Conservation (phyloP, 2,797 vertebrate species). For the Sebastes melanostomus region DNA sequence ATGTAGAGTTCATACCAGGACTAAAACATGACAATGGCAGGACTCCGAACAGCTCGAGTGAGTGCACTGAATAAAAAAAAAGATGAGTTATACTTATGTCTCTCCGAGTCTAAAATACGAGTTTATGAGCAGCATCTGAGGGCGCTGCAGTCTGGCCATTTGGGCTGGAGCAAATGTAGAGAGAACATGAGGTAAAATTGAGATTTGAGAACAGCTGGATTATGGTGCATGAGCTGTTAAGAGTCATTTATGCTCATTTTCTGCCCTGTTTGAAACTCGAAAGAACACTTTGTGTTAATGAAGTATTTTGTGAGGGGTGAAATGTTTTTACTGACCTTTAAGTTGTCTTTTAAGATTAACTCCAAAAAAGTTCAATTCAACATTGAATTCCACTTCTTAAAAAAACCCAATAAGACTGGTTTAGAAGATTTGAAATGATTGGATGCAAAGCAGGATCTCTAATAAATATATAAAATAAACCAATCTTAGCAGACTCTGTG, state of each 20-base stretch:
- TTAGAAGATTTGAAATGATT: neutral
- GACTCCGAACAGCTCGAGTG: neutral
- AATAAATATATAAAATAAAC: neutral
- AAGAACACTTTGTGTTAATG: constrained; percentile 35
- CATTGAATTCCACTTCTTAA: neutral
- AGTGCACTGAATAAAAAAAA: neutral
- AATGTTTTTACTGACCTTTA: constrained; percentile 49
- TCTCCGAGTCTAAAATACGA: neutral
- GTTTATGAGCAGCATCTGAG: neutral
- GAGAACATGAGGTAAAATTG: neutral
- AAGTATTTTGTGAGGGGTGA: constrained; percentile 42
- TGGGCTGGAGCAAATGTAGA: neutral
- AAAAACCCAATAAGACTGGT: neutral
- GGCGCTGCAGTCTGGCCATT: neutral
- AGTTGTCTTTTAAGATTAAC: constrained; percentile 22
- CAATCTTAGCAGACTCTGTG: neutral
- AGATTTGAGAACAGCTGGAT: constrained; percentile 41
- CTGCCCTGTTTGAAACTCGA: constrained; percentile 29
- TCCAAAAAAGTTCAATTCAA: neutral
- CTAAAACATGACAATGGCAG: neutral
- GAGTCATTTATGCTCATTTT: constrained; percentile 37
- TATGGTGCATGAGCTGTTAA: constrained; percentile 19
- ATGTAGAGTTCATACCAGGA: neutral
- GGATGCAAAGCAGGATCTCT: neutral
- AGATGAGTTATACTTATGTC: neutral